Base-by-base conservation (phyloP, 2,888 invertebrate species). In the Acanthococcus lagerstroemiae region DNA sequence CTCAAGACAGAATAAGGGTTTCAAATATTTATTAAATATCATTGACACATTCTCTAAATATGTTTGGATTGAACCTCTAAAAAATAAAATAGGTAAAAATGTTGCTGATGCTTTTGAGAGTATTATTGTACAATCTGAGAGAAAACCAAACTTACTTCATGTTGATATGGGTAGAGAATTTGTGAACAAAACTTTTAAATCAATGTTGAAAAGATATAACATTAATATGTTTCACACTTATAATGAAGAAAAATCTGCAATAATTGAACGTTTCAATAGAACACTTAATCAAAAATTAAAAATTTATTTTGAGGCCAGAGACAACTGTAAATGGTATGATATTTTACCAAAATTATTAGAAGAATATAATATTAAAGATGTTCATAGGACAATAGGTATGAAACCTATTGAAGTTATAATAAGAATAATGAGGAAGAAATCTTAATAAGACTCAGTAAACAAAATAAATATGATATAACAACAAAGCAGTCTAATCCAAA, bases 1-100 rank as follows among this genome's bases (percentile, higher is more conserved):
- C 26, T 48, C 65, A 12, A 37, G n/a, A 44, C 9, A 67, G 55
- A 68, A 68, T 27, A 50, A 65, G 24, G 68, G 68, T 55, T 65
- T 30, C 46, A 67, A 67, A 50, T 67, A 57, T 57, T 58, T 55
- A 37, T 24, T 65, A 61, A 68, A 65, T 65, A 55, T 55, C 6
- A 66, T 68, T 19, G 66, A 68, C 21, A 61, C 61, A 12, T 55
- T 63, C 17, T 26, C 26, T 19, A 63, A 63, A 30, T 63, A 37
- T 21, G 63, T 19, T 30, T 67, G 55, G 61, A 50, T 19, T 24
- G 46, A 58, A 22, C 66, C 69, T 2, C 63, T 66, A 21, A 69
- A 65, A 45, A 56, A 52, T 17, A 68, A 68, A 24, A 55, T n/a
- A 55, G 37, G 37, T 15, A 37, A n/a, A 37, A 25, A 25, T 19